Evolutionary conservation across 2,113 vertebrate species (phyloP).

Genomic region (Symphodus melops): DNA sequence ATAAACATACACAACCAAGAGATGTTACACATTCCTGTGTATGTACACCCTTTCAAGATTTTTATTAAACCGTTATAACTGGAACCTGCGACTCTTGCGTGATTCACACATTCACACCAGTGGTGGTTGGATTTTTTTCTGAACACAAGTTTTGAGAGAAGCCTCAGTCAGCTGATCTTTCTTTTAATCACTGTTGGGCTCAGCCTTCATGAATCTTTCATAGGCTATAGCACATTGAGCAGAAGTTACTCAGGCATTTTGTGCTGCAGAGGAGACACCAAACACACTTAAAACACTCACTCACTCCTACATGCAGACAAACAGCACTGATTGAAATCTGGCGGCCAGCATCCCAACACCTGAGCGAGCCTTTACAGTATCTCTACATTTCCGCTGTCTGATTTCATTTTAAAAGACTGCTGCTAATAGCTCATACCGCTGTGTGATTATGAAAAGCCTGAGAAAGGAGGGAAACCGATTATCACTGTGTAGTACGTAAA

Average conservation of each 20-base stretch:
- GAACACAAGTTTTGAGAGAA: too few relatives aligned
- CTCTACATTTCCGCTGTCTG: slow-evolving; percentile 41
- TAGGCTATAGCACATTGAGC: slow-evolving; percentile 35
- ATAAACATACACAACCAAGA: too few relatives aligned
- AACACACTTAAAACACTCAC: slow-evolving; percentile 18
- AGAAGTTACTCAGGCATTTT: slow-evolving; percentile 42
- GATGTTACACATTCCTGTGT: too few relatives aligned
- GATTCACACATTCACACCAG: too few relatives aligned
- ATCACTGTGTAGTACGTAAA: slow-evolving; percentile 31
- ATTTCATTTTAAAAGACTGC: slow-evolving; percentile 48
- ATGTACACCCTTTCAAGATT: too few relatives aligned
- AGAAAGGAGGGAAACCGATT: slow-evolving; percentile 53
- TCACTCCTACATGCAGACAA: slow-evolving; percentile 10
- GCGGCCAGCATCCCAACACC: slow-evolving; percentile 16
- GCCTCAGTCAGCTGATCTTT: too few relatives aligned
- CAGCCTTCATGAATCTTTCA: slow-evolving; percentile 50
- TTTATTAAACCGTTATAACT: too few relatives aligned
- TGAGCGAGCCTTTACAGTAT: slow-evolving; percentile 9
- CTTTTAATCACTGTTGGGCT: slow-evolving; percentile 41
- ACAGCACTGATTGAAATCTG: slow-evolving; percentile 39
- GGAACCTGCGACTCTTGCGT: too few relatives aligned
- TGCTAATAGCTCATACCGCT: slow-evolving; percentile 41
- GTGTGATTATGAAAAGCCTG: slow-evolving; percentile 50
- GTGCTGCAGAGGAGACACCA: slow-evolving; percentile 15
- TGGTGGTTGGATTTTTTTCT: too few relatives aligned